A percentile compares a stretch with the other conserved stretches of the same genome.
phyloP scores from a whole-genome alignment of 1,140 invertebrate species.

The Lasioglossum baleicum region DNA sequence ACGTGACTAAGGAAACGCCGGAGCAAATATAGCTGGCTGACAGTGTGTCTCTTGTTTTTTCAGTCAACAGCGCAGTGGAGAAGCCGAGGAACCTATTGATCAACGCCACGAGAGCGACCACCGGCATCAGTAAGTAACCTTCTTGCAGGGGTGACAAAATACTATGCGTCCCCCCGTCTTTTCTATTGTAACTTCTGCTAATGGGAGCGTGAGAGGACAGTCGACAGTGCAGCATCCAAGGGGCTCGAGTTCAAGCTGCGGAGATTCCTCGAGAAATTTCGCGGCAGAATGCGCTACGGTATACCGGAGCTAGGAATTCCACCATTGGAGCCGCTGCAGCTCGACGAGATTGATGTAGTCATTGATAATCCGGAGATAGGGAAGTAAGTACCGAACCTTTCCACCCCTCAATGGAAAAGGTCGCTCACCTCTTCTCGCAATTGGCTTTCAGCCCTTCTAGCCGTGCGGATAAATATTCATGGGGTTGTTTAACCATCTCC shows the following conservation, averaged over 20 bases:
- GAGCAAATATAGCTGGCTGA: slow-evolving; percentile 25
- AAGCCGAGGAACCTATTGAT: slow-evolving; percentile 71
- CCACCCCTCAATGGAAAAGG: neutral
- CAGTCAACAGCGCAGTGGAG: slow-evolving; percentile 74
- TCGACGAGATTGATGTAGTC: slow-evolving; percentile 65
- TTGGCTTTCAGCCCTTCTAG: no score
- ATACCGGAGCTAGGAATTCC: slow-evolving; percentile 74
- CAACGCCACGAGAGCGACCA: slow-evolving; percentile 73
- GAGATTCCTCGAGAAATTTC: slow-evolving; percentile 73
- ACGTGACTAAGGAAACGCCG: neutral
- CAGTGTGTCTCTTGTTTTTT: slow-evolving; percentile 43
- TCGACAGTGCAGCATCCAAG: slow-evolving; percentile 75
- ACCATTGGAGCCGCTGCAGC: slow-evolving; percentile 67
- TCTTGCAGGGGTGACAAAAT: no score
- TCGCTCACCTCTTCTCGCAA: no score
- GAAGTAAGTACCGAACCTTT: slow-evolving; percentile 63
- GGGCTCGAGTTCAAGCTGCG: slow-evolving; percentile 74
- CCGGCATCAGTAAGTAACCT: slow-evolving; percentile 73
- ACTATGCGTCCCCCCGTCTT: neutral
- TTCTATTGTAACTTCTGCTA: slow-evolving; percentile 51
- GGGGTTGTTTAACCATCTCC: no score
- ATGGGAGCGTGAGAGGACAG: slow-evolving; percentile 70
- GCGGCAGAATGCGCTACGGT: slow-evolving; percentile 71
- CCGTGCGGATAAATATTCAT: slow-evolving; percentile 23
- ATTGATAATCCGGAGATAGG: slow-evolving; percentile 73